Evolutionary conservation across 2,797 vertebrate species (phyloP).

Genomic region (Choloepus didactylus): DNA sequence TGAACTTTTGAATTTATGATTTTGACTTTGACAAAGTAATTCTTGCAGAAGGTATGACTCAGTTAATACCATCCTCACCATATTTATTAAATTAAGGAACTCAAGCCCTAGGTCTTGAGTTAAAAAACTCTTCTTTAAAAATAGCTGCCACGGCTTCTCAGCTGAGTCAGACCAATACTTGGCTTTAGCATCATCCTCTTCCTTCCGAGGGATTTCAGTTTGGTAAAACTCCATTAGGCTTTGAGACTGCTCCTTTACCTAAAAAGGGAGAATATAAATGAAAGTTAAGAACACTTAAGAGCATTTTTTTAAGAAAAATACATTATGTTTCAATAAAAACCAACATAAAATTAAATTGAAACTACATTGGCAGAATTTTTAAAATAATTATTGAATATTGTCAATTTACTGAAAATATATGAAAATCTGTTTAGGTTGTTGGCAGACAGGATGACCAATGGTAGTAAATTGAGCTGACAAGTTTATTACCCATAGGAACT

Average conservation of each 20-base stretch:
- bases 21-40: conserved; percentile 58
- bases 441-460: neutral
- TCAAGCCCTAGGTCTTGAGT: conserved; percentile 90
- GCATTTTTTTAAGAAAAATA: conserved; percentile 37
- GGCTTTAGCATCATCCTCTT: conserved; percentile 76
- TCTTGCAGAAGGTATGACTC: neutral
- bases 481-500: conserved; percentile 52
- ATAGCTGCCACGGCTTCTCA: conserved; percentile 88
- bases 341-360: conserved; percentile 51
- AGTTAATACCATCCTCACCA: conserved; percentile 86
- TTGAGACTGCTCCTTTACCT: conserved; percentile 90
- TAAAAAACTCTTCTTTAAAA: conserved; percentile 90
- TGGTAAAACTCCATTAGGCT: conserved; percentile 88
- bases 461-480: conserved; percentile 15
- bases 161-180: conserved; percentile 78
- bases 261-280: conserved; percentile 61
- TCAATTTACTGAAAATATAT: neutral
- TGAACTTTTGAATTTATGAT: conserved; percentile 45
- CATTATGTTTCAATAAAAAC: neutral
- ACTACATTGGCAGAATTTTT: conserved; percentile 58
- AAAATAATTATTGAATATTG: conserved; percentile 29
- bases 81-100: conserved; percentile 89
- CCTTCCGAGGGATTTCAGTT: conserved; percentile 76
- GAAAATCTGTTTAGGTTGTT: neutral
- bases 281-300: conserved; percentile 21